Base-by-base conservation (phyloP, 1,140 invertebrate species). In the Cecropterus lyciades region DNA sequence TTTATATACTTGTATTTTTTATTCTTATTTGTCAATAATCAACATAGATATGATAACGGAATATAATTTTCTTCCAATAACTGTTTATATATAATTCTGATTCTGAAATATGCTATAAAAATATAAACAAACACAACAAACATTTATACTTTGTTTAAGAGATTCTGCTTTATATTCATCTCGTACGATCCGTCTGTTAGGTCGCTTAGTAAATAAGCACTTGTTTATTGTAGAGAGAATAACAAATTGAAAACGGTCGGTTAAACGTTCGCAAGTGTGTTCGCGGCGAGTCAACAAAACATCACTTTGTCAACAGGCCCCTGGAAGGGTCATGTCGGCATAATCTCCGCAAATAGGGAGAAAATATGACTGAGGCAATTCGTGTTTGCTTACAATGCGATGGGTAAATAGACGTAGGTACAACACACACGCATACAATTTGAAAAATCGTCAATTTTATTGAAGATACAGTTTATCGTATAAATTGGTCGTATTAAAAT, bases 211-310 rank as follows among this genome's bases (percentile, higher is more conserved):
- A 49, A 33, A 51, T 52, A 52, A 52, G 33, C 59, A 63, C 33
- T 63, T 63, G 59, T 63, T 63, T 63, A 63, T 63, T 63, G 33
- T 63, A 33, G 48, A 27, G 37, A 17, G 13, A 63, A 63, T 63
- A 63, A 63, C 49, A 67, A 46, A 62, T 67, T 62, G 57, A 48
- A 67, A 67, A 55, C 51, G 57, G 45, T 48, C 40, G 13, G 40
- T 52, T 48, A 46, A 67, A 62, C 55, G 52, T 43, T 65, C 7
- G 49, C n/a, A n/a, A 37, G 24, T 4, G 20, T 67, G 42, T 63
- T 7, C 13, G 56, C 3, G 20, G 59, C 14, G 56, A 15, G 56
- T 67, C 56, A 67, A 53, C 65, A 60, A 43, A 67, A 67, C 55
- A 67, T 60, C 65, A 60, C 37, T 53, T 59, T 67, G 48, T 52